Conservation (phyloP, 2,113 vertebrate genomes). For the Sapayoa aenigma region DNA sequence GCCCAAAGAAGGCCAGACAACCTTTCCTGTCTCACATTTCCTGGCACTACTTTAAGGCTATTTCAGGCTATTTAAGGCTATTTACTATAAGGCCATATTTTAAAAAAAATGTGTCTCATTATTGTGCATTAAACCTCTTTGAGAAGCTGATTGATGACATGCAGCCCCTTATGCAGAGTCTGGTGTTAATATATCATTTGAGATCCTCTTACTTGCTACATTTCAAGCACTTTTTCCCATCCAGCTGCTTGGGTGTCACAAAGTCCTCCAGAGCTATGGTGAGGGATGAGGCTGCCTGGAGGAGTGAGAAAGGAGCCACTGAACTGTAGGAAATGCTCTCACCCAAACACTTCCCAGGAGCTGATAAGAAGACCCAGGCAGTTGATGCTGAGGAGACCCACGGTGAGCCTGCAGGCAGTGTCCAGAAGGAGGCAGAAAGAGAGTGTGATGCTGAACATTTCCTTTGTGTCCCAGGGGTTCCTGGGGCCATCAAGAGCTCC, state of each 20-base stretch:
- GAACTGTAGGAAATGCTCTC: neutral
- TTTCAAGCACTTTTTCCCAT: slow-evolving; percentile 46
- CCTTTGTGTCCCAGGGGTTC: neutral
- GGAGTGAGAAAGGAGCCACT: neutral
- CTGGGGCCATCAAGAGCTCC: neutral
- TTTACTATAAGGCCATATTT: neutral
- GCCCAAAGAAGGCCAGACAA: neutral
- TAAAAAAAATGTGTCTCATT: neutral
- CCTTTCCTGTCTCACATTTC: neutral
- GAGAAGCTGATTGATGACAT: neutral
- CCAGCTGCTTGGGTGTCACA: slow-evolving; percentile 84
- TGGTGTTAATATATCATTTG: neutral
- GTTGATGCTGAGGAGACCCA: neutral
- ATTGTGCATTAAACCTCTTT: neutral
- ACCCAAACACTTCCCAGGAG: neutral
- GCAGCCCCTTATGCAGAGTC: neutral
- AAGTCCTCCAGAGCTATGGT: slow-evolving; percentile 86
- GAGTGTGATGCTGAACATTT: neutral
- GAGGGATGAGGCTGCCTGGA: slow-evolving; percentile 75
- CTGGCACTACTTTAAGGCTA: neutral
- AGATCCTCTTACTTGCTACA: neutral
- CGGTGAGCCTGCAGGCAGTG: fast-evolving
- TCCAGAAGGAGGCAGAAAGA: neutral
- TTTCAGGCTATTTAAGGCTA: neutral
- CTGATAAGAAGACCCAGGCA: neutral